These are phyloP conservation scores for Vultur gryphus DNA, from an alignment of 2,797 vertebrate species.

Conservation along the genomic window DNA sequence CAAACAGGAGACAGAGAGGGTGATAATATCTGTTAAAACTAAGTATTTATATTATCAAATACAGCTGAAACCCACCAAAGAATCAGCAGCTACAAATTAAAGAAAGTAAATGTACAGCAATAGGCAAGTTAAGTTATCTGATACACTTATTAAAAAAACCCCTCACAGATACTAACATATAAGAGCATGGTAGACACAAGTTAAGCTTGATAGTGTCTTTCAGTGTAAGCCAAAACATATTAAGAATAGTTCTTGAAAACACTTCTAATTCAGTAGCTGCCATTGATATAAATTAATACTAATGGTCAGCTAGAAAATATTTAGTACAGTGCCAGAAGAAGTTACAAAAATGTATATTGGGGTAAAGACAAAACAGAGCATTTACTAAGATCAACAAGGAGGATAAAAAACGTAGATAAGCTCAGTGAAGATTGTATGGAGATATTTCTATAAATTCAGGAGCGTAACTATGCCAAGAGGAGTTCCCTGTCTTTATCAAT, in stretches of 20 bases:
- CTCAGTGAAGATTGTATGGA: not conserved
- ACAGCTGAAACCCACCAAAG: not conserved
- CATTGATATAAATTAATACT: not conserved
- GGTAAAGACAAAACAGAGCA: not conserved
- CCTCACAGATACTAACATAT: not conserved
- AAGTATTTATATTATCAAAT: not conserved
- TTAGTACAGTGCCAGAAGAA: not conserved
- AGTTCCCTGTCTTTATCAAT: not conserved
- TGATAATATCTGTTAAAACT: not conserved
- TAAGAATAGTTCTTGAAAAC: not conserved
- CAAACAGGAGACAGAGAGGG: not conserved
- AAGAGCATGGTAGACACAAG: not conserved
- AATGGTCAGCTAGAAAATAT: not conserved
- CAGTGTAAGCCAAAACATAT: not conserved
- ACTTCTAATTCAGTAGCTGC: no score
- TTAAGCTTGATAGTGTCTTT: not conserved
- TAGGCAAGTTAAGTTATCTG: not conserved
- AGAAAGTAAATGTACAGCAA: not conserved
- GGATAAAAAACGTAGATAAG: not conserved
- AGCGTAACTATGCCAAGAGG: not conserved
- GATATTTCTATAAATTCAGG: not conserved
- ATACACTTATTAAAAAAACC: not conserved
- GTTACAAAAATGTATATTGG: not conserved
- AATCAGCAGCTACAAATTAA: not conserved
- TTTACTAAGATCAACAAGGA: not conserved